Conservation (phyloP, 2,888 invertebrate genomes). For the Luperina nickerlii region DNA sequence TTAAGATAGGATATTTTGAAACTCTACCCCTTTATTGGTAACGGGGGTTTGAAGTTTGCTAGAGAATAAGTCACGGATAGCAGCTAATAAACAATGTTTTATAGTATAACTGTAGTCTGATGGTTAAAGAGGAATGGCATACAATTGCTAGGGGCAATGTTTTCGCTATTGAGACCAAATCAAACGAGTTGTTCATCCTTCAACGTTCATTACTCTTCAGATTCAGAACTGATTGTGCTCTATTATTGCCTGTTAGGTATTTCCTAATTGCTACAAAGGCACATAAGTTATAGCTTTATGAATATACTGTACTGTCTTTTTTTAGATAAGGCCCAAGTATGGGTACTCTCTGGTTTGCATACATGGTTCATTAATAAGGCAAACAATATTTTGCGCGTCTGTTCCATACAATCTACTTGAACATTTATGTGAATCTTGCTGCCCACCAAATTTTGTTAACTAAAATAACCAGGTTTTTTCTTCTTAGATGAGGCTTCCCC, state of each 20-base stretch:
- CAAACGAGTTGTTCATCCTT: slow-evolving; percentile 39
- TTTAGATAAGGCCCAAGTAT: neutral
- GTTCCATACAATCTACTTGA: neutral
- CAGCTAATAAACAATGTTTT: slow-evolving; percentile 26
- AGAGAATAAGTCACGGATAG: neutral
- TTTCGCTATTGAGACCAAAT: slow-evolving; percentile 57
- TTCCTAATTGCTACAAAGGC: neutral
- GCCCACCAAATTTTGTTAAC: neutral
- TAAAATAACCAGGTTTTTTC: neutral
- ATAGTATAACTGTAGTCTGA: slow-evolving; percentile 9
- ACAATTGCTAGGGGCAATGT: slow-evolving; percentile 46
- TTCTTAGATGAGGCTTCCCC: neutral
- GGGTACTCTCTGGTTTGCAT: neutral
- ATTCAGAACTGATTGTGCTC: slow-evolving; percentile 30
- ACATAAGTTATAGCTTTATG: neutral
- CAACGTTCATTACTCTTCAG: slow-evolving; percentile 32
- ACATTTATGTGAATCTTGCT: no score
- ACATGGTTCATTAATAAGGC: neutral
- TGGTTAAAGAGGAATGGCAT: slow-evolving; percentile 24
- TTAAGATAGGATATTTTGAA: neutral
- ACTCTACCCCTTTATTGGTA: neutral
- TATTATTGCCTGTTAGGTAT: slow-evolving; percentile 7
- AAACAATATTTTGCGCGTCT: neutral
- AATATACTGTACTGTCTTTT: neutral
- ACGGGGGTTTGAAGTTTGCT: neutral